Evolutionary conservation across 2,888 invertebrate genomes (phyloP), one percentile per base, ranked within the genome.

Genomic region (Macrosoma leucophasiata): DNA sequence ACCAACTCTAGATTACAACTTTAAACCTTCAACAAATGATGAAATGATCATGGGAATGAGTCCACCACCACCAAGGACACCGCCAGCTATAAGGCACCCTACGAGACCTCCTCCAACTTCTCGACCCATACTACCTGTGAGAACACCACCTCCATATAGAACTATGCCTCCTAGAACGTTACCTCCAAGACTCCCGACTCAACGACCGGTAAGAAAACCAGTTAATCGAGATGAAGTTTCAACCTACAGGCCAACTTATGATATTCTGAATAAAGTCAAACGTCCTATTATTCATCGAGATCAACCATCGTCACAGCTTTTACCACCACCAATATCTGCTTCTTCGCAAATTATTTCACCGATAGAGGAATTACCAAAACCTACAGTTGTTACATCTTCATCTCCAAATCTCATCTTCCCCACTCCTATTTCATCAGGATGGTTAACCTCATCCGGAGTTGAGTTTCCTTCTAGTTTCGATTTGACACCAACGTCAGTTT

Each of bases 1-100:
- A 4, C 81, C 78, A 4, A 76, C 74, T 1, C 54, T 72, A 43
- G 75, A 79, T 45, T 77, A 75, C 36, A 79, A 62, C 39, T 79
- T 77, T 28, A 81, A 76, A 33, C 74, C 82, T 8, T 70, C 81
- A 7, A 72, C 67, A 6, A 76, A 74, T 43, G 76, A 81, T 59
- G 84, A 85, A 37, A 71, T 67, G 58, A 85, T 87, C n/a, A 79
- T 86, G 81, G 86, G 86, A 1, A 82, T 87, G 74, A 85, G 76
- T 52, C 86, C 86, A 22, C 86, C 86, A 8, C 86, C 86, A 32
- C 74, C 77, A 11, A 63, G 68, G 38, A 67, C 62, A 1, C 62
- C 69, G 13, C 48, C 72, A 13, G 53, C 62, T 15, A 61, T 59
- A 9, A 67, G 71, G 46, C 46, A 52, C 7, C 73, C 73, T 25